Percentiles rank a stretch among this genome's conserved stretches.
These are phyloP conservation scores for Arrhamphus sclerolepis DNA, from an alignment of 2,797 vertebrate species.

Conservation along the genomic window DNA sequence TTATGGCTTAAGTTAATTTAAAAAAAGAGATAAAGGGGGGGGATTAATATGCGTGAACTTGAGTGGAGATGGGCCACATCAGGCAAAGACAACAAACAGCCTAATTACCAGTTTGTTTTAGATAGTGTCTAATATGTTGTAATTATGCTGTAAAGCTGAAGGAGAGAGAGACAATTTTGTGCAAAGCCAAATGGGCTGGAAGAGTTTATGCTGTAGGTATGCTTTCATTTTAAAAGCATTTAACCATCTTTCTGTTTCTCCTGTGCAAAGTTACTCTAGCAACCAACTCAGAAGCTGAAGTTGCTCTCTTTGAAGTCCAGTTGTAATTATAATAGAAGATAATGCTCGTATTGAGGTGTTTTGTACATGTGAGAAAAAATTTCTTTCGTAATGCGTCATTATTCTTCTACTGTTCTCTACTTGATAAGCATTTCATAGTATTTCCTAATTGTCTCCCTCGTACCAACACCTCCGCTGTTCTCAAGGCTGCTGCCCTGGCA, in stretches of 20 bases:
- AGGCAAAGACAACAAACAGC: slow-evolving; percentile 39
- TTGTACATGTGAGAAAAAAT: slow-evolving; percentile 53
- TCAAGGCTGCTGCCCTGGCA: slow-evolving; percentile 62
- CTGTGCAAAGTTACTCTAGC: slow-evolving; percentile 3
- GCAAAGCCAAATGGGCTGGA: slow-evolving; percentile 39
- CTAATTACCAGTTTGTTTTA: slow-evolving; percentile 63
- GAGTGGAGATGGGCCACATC: slow-evolving; percentile 28
- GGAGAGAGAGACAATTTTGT: slow-evolving; percentile 41
- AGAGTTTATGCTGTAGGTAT: slow-evolving; percentile 23
- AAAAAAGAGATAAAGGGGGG: not conserved
- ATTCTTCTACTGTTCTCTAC: slow-evolving; percentile 57
- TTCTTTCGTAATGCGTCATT: slow-evolving; percentile 28
- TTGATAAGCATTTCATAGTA: slow-evolving; percentile 68
- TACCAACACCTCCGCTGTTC: slow-evolving; percentile 61
- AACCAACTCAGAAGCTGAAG: slow-evolving; percentile 33
- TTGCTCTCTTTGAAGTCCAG: slow-evolving; percentile 49
- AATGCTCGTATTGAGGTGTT: slow-evolving; percentile 50
- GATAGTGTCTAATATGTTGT: slow-evolving; percentile 45
- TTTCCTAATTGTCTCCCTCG: slow-evolving; percentile 72
- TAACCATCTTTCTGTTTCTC: slow-evolving; percentile 18
- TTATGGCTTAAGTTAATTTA: not conserved
- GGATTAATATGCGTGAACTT: slow-evolving; percentile 18
- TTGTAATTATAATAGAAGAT: slow-evolving; percentile 68
- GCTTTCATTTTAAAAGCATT: slow-evolving; percentile 42
- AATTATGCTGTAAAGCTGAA: slow-evolving; percentile 58